phyloP scores from a whole-genome alignment of 2,797 vertebrate genomes.

The Buphagus erythrorhynchus region DNA sequence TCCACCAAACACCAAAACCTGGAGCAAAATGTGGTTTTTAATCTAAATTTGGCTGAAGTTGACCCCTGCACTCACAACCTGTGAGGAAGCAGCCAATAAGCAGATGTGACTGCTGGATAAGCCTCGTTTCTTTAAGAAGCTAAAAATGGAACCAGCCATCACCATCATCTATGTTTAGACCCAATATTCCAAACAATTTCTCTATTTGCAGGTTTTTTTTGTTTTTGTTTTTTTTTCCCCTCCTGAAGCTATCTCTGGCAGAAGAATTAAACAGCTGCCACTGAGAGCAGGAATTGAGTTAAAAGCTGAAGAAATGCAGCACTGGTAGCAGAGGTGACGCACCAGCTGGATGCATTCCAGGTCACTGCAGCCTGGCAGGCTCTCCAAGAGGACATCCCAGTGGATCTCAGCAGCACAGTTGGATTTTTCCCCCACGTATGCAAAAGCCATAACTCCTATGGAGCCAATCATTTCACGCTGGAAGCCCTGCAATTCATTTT shows the following conservation, averaged over 20 bases:
- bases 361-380: not conserved
- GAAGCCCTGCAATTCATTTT: not conserved
- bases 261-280: constrained; percentile 30
- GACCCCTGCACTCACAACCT: not conserved
- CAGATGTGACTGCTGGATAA: not conserved
- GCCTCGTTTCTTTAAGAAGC: not conserved
- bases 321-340: not conserved
- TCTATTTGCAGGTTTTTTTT: not conserved
- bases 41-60: not conserved
- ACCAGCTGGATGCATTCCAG: constrained; percentile 43
- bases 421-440: not conserved
- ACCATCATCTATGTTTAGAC: not conserved
- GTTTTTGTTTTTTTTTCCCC: too few relatives aligned
- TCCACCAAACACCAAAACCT: rapidly evolving
- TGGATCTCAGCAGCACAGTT: not conserved
- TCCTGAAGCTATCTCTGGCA: not conserved
- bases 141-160: constrained; percentile 1
- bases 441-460: not conserved
- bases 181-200: not conserved
- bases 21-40: not conserved
- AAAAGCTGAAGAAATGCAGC: not conserved
- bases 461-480: not conserved
- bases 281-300: not conserved
- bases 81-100: not conserved
- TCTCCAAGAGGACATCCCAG: not conserved